Evolutionary conservation across 2,888 invertebrate genomes (phyloP).

Genomic region (Harpalus rufipes): DNA sequence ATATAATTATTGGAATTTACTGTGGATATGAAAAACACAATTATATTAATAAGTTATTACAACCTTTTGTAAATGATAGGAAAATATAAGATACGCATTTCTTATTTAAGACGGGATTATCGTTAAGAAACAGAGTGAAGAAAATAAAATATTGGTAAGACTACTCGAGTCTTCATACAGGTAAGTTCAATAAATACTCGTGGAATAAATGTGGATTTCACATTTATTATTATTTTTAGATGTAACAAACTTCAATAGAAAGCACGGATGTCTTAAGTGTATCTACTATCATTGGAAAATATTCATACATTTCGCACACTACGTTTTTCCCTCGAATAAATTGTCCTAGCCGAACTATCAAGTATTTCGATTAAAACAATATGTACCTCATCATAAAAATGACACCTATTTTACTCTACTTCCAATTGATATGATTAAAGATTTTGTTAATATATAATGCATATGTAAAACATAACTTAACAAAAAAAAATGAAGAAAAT

Average conservation of each 20-base stretch:
- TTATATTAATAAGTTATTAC: too few relatives aligned
- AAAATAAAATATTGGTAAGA: too few relatives aligned
- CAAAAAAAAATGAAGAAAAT: too few relatives aligned
- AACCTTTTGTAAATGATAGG: too few relatives aligned
- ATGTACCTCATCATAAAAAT: constrained; percentile 49
- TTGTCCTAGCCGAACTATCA: constrained; percentile 67
- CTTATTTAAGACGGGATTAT: too few relatives aligned
- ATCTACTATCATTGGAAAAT: constrained; percentile 13
- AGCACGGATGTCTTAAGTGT: constrained; percentile 69
- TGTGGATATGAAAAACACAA: too few relatives aligned
- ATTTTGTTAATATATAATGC: too few relatives aligned
- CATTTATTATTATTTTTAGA: not conserved
- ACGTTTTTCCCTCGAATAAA: constrained; percentile 61
- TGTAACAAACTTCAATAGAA: constrained; percentile 67
- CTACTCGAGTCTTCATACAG: constrained; percentile 68
- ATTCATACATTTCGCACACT: constrained; percentile 67
- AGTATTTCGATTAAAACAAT: constrained; percentile 68
- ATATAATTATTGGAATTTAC: too few relatives aligned
- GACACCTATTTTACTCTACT: constrained; percentile 65
- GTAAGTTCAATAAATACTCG: not conserved
- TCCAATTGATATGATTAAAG: constrained; percentile 70
- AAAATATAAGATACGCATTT: too few relatives aligned
- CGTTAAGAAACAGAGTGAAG: too few relatives aligned
- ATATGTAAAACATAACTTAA: too few relatives aligned
- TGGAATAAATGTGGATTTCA: not conserved